Base-by-base conservation (phyloP, 2,113 vertebrate species). In the Empidonax traillii region DNA sequence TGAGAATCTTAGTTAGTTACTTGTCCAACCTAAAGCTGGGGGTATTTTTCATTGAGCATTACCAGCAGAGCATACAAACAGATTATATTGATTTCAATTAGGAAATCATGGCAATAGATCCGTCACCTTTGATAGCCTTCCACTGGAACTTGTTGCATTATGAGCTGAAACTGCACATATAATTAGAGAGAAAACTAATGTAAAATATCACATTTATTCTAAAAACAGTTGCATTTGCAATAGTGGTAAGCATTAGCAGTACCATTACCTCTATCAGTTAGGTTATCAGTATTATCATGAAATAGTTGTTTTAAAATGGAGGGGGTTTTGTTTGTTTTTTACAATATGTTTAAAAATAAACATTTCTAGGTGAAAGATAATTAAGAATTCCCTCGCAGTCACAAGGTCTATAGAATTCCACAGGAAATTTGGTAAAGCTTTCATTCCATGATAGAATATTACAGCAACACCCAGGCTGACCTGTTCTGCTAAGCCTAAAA, bases 1-100 rank as follows among this genome's bases (percentile, higher is more conserved):
- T 87, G 76, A 89, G 53, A 77, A 71, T 56, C 37, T 75, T 47
- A 27, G 39, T 58, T 78, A 89, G 82, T 78, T 85, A 71, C 51
- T 74, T 81, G 65, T 81, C 37, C 63, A 68, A 37, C 4, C 33
- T 65, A 80, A 68, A 87, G 39, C 27, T 56, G 79, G 39, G 51
- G 49, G 82, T 55, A 73, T 94, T 90, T 73, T 62, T 83, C 91
- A 52, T 7, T 31, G 30, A 94, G 87, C 35, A 30, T 56, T 61
- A 83, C 78, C 41, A 95, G 35, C 35, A 89, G 46, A 82, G 88
- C 47, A 49, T 21, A 73, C 21, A 47, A 46, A 81, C 18, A 88
- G 73, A 67, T 90, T 33, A 56, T 90, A 87, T 74, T 53, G 75
- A 96, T 93, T 96, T 97, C 74, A 91, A 85, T 94, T 96, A 89